phyloP scores from a whole-genome alignment of 2,113 vertebrate genomes.

The Mionectes macconnelli region DNA sequence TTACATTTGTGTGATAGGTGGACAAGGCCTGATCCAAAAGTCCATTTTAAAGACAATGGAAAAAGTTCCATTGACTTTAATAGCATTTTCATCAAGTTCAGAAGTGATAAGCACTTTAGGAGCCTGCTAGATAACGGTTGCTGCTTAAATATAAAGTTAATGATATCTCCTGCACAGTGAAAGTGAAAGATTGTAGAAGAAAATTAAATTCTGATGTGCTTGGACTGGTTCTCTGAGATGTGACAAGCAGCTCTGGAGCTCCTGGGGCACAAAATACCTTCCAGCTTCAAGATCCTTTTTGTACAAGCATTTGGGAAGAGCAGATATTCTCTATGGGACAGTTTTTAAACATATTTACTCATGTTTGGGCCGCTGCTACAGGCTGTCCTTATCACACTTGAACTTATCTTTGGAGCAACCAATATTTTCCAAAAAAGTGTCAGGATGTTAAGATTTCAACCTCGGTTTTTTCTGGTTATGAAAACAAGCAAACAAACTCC shows the following conservation, averaged over 20 bases:
- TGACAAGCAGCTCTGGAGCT: background rate
- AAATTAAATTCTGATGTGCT: background rate
- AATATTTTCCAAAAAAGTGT: background rate
- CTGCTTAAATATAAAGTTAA: background rate
- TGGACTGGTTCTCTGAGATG: background rate
- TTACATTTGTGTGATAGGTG: background rate
- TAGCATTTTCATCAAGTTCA: slow-evolving; percentile 5
- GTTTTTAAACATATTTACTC: background rate
- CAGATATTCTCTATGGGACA: background rate
- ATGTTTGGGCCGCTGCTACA: background rate
- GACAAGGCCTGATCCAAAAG: background rate
- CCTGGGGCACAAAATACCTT: fast-evolving
- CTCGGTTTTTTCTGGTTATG: background rate
- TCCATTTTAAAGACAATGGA: background rate
- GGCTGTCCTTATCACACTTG: background rate
- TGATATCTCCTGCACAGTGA: background rate
- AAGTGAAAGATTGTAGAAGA: background rate
- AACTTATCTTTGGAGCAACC: background rate
- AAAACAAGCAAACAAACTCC: background rate
- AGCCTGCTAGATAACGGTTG: background rate
- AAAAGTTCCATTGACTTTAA: background rate
- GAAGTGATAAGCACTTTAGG: background rate
- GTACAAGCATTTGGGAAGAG: background rate
- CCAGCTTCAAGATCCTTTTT: background rate
- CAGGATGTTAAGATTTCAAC: background rate